Conservation (phyloP, 2,888 invertebrate species). For the Bedellia somnulentella region DNA sequence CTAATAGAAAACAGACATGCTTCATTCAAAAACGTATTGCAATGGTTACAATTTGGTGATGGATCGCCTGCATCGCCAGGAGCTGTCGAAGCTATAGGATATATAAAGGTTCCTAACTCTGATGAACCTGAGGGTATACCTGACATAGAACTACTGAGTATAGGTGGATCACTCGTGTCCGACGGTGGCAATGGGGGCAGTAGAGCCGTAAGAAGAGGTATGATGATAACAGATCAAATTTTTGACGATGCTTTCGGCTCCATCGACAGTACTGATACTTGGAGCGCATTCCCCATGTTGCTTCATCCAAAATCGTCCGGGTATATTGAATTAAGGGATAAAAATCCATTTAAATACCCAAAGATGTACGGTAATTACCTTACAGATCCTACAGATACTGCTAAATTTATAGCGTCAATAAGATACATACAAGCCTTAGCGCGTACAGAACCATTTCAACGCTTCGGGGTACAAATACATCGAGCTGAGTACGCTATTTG, state of each 20-base stretch:
- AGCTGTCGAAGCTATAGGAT: constrained; percentile 65
- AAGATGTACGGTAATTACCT: constrained; percentile 71
- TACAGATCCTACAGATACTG: constrained; percentile 63
- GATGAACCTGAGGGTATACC: constrained; percentile 55
- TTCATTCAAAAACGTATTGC: constrained; percentile 16
- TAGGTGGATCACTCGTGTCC: constrained; percentile 47
- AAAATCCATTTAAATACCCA: constrained; percentile 67
- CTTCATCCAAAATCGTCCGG: constrained; percentile 73
- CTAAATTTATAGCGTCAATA: constrained; percentile 63
- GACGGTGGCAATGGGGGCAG: constrained; percentile 36
- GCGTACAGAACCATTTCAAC: constrained; percentile 50
- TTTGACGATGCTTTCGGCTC: constrained; percentile 41
- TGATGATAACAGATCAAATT: constrained; percentile 42
- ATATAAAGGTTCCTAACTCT: constrained; percentile 62
- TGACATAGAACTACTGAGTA: constrained; percentile 70
- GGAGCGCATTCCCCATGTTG: constrained; percentile 64
- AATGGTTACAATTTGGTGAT: constrained; percentile 29
- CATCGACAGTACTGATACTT: constrained; percentile 41
- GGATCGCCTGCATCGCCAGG: constrained; percentile 56
- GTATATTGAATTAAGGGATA: constrained; percentile 62
- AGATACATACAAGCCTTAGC: constrained; percentile 48
- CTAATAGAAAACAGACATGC: constrained; percentile 22
- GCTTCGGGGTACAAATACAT: constrained; percentile 53
- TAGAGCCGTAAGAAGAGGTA: constrained; percentile 34
- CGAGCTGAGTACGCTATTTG: constrained; percentile 65